Base-by-base conservation (phyloP, 2,888 invertebrate genomes). In the Epistrophe eligans region DNA sequence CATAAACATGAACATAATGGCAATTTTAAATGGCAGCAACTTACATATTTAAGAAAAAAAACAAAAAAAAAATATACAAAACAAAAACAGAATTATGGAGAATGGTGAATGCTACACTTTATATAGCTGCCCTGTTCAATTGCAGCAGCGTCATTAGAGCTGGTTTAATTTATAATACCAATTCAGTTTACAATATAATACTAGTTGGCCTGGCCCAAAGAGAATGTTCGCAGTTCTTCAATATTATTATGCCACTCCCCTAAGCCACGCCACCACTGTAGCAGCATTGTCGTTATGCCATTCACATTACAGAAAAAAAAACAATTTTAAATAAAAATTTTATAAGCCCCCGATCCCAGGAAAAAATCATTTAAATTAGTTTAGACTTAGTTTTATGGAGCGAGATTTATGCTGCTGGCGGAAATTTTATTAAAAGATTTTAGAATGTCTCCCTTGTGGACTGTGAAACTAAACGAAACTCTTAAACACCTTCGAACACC, bases 301-400 rank as follows among this genome's bases (percentile, higher is more conserved):
- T 79, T 84, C 83, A 84, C 79, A 70, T 50, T 70, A 24, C 17
- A 50, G 4, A 28, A 55, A 19, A 70, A 57, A n/a, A 72, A 52
- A 79, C 40, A 50, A 24, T 72, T 72, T 43, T 43, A 71, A 43
- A 74, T 48, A 43, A 67, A 32, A 40, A 70, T 24, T 9, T 8
- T 57, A 55, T 38, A 55, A 60, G 45, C 3, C 10, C 3, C 6
- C 35, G 17, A 35, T 66, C 6, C 57, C 55, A 55, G 55, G 7
- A 55, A 17, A 40, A 50, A 35, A 83, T 64, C 73, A 79, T 84
- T 84, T 79, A 79, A 84, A 84, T 84, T 79, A 79, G 83, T 79
- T 84, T 70, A 74, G 55, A 45, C 74, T 74, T 17, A 73, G 76
- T 72, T 71, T 35, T 43, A 45, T 28, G 13, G 11, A 38, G 35